Evolutionary conservation across 2,113 vertebrate genomes (phyloP), one percentile per base, ranked within the genome.

Genomic region (Pygathrix nemaeus): DNA sequence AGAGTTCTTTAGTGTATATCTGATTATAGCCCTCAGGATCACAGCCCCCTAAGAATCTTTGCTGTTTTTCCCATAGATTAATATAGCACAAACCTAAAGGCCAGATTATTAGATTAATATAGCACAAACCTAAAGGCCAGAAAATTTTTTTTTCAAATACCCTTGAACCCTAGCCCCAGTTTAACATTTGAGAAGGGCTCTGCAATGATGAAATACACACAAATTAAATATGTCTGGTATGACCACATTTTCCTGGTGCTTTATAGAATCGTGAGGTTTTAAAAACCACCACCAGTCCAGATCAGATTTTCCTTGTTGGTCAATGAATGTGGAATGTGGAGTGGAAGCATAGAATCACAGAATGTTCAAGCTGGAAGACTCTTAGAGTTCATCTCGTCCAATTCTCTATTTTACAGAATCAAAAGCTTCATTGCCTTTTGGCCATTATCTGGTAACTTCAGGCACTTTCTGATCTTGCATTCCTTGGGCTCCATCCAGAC

Each of bases 381-480:
- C 52, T 78, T 79, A 80, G 87, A 95, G 64, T 84, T 92, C 83
- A 79, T 88, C 88, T 61, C 66, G 95, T 92, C 93, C 83, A 96
- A 27, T 88, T 97, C 92, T 92, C 97, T 92, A 93, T 95, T 98
- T 95, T 95, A 92, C 87, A 85, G 95, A 95, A 96, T 97, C 87
- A 87, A 97, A 98, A 97, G 81, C 75, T 91, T 89, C 79, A 38
- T 95, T 97, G 96, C 80, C 64, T 97, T 38, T 94, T 93, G 94
- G 96, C 94, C 61, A 87, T 93, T 94, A 80, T 97, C 96, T 98
- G 76, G 96, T 98, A 94, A 93, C 78, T 97, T 88, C 96, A 96
- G 96, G 95, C 96, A 94, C 72, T 97, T 91, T 98, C 97, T 98
- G 97, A 98, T 97, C 95, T 97, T 84, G 57, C 95, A 98, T 98